Evolutionary conservation across 1,140 invertebrate species (phyloP).

Genomic region (Drosophila novamexicana): DNA sequence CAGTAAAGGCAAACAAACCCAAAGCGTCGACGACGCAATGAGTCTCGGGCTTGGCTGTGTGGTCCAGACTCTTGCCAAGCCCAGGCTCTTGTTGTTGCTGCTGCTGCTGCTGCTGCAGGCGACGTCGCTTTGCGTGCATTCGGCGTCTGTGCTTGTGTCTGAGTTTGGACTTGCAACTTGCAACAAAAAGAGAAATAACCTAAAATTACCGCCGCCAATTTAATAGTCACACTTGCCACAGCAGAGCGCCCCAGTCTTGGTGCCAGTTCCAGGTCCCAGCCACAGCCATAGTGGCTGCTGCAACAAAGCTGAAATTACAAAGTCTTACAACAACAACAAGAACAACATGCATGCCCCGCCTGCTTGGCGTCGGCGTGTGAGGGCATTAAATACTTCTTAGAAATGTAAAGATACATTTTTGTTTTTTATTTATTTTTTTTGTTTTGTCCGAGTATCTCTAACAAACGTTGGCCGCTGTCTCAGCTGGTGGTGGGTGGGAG

Average conservation of each 20-base stretch:
- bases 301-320: slow-evolving; percentile 66
- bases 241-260: slow-evolving; percentile 22
- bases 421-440: slow-evolving; percentile 7
- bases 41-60: slow-evolving; percentile 58
- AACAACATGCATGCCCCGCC: slow-evolving; percentile 58
- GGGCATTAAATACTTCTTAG: slow-evolving; percentile 80
- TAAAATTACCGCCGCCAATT: slow-evolving; percentile 81
- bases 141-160: slow-evolving; percentile 22
- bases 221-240: slow-evolving; percentile 81
- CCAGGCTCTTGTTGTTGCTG: slow-evolving; percentile 45
- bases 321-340: slow-evolving; percentile 50
- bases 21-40: slow-evolving; percentile 51
- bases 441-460: slow-evolving; percentile 31
- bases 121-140: slow-evolving; percentile 52
- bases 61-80: slow-evolving; percentile 57
- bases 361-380: slow-evolving; percentile 41
- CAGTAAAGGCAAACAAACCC: slow-evolving; percentile 61
- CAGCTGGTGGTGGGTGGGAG: slow-evolving; percentile 37
- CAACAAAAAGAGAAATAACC: slow-evolving; percentile 58
- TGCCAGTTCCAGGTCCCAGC: slow-evolving; percentile 8
- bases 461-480: slow-evolving; percentile 36
- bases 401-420: slow-evolving; percentile 67
- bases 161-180: slow-evolving; percentile 47
- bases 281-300: slow-evolving; percentile 26
- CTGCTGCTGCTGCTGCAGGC: slow-evolving; percentile 43